A percentile compares a stretch with the other conserved stretches of the same genome.
phyloP scores from a whole-genome alignment of 2,113 vertebrate species.

The Henicopernis longicauda region DNA sequence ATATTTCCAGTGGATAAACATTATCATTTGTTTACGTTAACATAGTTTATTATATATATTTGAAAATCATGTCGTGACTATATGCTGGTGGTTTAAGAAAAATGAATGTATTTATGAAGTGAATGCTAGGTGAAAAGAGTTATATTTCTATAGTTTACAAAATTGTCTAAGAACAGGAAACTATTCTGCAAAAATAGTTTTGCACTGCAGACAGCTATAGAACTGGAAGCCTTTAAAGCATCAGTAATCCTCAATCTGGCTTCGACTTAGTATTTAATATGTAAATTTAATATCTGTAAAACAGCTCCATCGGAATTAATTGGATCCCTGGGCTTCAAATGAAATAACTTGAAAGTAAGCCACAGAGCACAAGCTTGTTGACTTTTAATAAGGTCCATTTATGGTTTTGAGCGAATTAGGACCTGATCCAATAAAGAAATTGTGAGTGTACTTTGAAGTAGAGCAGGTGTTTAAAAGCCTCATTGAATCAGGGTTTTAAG shows the following conservation, averaged over 20 bases:
- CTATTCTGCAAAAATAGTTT: background rate
- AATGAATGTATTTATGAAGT: background rate
- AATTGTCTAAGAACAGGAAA: background rate
- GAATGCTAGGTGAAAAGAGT: background rate
- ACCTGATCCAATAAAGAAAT: background rate
- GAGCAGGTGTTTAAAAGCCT: background rate
- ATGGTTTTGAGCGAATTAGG: background rate
- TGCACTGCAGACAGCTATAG: background rate
- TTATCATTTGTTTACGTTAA: background rate
- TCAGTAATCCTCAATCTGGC: background rate
- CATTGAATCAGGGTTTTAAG: background rate
- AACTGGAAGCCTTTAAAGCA: background rate
- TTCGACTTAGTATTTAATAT: conserved; percentile 9
- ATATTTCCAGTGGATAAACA: background rate
- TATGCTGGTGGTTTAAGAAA: conserved; percentile 10
- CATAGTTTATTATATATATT: background rate
- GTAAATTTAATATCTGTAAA: conserved; percentile 30
- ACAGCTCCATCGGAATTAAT: conserved; percentile 5
- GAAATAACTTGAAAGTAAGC: conserved; percentile 23
- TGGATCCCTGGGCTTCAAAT: conserved; percentile 1
- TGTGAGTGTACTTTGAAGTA: background rate
- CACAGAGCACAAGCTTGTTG: background rate
- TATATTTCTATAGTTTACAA: background rate
- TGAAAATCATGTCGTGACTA: background rate
- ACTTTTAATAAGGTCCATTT: conserved; percentile 28